phyloP scores from a whole-genome alignment of 2,888 invertebrate species.

The Acronicta alni region DNA sequence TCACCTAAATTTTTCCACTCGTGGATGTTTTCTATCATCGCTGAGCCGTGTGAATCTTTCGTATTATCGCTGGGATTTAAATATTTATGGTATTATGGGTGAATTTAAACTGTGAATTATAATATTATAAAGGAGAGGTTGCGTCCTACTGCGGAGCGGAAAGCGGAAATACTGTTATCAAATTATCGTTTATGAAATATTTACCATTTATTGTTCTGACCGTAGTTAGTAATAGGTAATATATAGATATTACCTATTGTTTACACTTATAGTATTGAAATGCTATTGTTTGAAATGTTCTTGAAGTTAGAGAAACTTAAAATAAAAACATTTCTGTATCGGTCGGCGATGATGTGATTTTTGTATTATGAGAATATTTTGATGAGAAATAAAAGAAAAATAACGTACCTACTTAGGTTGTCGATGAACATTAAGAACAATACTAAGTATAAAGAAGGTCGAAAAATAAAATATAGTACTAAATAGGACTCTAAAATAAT shows the following conservation, averaged over 20 bases:
- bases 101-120: conserved; percentile 32
- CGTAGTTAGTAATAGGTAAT: no score
- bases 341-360: no score
- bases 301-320: background rate
- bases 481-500: no score
- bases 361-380: no score
- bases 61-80: conserved; percentile 28
- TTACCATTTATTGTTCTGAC: background rate
- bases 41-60: conserved; percentile 39
- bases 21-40: conserved; percentile 24
- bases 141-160: conserved; percentile 2
- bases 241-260: background rate
- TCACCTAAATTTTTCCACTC: conserved; percentile 33
- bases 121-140: conserved; percentile 25
- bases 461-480: no score
- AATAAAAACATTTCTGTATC: no score
- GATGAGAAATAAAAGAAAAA: no score
- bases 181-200: background rate
- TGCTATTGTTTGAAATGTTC: no score
- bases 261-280: no score
- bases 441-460: no score
- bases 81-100: conserved; percentile 44
- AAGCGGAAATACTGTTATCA: conserved; percentile 24
- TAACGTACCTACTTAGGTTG: no score
- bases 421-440: no score